These are phyloP conservation scores for Hylaeus volcanicus DNA, from an alignment of 1,140 invertebrate genomes.

Conservation along the genomic window DNA sequence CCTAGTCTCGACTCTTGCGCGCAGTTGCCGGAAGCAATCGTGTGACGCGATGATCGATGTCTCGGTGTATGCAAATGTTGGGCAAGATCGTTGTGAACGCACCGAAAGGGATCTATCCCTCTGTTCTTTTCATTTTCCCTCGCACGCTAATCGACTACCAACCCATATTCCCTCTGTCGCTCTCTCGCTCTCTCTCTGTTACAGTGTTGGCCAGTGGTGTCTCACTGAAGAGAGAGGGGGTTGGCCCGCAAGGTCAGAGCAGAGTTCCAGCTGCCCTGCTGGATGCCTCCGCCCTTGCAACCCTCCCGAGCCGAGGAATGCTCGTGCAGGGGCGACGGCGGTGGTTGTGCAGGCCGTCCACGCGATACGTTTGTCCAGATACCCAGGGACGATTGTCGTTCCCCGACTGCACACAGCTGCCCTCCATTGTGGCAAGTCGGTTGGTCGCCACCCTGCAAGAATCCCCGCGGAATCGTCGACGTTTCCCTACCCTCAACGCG, in stretches of 20 bases:
- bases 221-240: slow-evolving; percentile 76
- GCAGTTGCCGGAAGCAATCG: slow-evolving; percentile 26
- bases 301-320: slow-evolving; percentile 59
- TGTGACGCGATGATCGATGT: slow-evolving; percentile 70
- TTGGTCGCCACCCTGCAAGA: slow-evolving; percentile 87
- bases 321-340: slow-evolving; percentile 57
- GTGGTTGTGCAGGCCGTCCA: slow-evolving; percentile 34
- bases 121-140: slow-evolving; percentile 40
- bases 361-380: slow-evolving; percentile 68
- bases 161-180: slow-evolving; percentile 57
- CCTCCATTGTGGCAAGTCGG: slow-evolving; percentile 85
- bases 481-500: no score
- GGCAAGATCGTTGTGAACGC: slow-evolving; percentile 12
- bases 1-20: neutral
- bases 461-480: no score
- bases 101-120: slow-evolving; percentile 31
- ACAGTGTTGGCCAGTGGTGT: slow-evolving; percentile 77
- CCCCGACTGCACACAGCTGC: slow-evolving; percentile 78
- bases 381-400: slow-evolving; percentile 61
- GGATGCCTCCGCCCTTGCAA: slow-evolving; percentile 67
- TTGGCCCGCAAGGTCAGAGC: slow-evolving; percentile 67
- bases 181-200: slow-evolving; percentile 75
- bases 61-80: slow-evolving; percentile 65
- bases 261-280: slow-evolving; percentile 70
- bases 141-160: slow-evolving; percentile 25